These are phyloP conservation scores for Tanypteryx hageni DNA, from an alignment of 2,888 invertebrate genomes.

Conservation along the genomic window DNA sequence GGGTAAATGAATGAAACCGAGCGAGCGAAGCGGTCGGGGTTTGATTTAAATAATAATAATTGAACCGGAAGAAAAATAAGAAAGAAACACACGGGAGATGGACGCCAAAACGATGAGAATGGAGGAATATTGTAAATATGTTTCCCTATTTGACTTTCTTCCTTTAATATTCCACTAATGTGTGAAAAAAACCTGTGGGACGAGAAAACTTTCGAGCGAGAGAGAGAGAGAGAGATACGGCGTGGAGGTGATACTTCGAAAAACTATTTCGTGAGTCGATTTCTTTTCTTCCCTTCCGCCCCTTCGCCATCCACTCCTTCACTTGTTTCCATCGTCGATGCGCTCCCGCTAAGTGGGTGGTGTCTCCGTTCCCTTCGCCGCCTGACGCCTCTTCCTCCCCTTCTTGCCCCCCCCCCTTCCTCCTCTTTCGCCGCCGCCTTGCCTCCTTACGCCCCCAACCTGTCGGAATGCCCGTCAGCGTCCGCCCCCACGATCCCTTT, in stretches of 20 bases:
- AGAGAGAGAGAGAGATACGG: background rate
- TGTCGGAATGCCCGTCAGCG: too few species aligned
- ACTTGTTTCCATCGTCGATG: background rate
- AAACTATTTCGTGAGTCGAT: background rate
- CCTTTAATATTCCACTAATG: constrained; percentile 3
- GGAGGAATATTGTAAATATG: background rate
- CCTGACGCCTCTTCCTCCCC: too few species aligned
- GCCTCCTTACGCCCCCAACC: too few species aligned
- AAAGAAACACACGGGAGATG: background rate
- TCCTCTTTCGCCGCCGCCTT: background rate
- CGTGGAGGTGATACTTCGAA: background rate
- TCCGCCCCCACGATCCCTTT: background rate
- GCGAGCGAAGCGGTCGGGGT: background rate
- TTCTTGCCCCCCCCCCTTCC: too few species aligned
- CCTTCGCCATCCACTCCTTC: background rate
- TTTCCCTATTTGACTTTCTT: background rate
- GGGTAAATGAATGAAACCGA: background rate
- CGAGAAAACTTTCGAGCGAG: background rate
- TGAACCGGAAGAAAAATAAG: background rate
- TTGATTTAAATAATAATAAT: background rate
- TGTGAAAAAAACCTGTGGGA: background rate
- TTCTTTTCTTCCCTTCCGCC: background rate
- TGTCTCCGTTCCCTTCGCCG: background rate
- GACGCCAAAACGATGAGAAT: background rate
- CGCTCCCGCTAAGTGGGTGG: background rate